Evolutionary conservation across 2,797 vertebrate species (phyloP).

Genomic region (Carapus acus): DNA sequence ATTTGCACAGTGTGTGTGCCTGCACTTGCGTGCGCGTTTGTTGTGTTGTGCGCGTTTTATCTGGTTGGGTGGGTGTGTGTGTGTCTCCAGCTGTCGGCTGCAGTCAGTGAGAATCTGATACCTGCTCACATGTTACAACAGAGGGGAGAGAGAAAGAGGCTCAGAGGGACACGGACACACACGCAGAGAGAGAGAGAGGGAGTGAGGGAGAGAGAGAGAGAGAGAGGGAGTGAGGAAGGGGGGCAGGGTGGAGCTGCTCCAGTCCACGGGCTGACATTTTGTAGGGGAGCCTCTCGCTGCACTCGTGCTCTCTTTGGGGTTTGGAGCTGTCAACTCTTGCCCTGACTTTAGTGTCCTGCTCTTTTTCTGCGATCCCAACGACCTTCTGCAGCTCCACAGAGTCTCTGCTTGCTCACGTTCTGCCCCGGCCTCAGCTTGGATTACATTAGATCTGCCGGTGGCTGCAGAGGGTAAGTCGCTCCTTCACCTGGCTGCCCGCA

Average conservation of each 20-base stretch:
- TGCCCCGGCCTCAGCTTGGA: constrained; percentile 12
- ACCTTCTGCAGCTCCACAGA: neutral
- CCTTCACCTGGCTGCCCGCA: neutral
- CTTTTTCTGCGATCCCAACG: too few species aligned
- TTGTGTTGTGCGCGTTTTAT: too few species aligned
- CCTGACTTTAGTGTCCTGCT: neutral
- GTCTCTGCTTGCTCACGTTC: neutral
- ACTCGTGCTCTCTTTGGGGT: constrained; percentile 11
- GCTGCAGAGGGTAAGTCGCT: constrained; percentile 28
- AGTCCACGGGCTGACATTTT: constrained; percentile 22
- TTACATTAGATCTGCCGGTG: constrained; percentile 15
- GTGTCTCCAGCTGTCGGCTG: constrained; percentile 30
- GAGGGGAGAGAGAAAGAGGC: neutral
- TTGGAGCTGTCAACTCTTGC: neutral
- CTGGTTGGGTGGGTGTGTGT: neutral
- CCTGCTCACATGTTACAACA: constrained; percentile 2
- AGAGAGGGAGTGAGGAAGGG: constrained; percentile 6
- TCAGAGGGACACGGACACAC: neutral
- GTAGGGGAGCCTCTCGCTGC: constrained; percentile 15
- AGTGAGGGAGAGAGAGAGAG: neutral
- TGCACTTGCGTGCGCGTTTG: too few species aligned
- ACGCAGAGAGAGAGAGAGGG: neutral
- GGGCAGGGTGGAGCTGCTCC: constrained; percentile 36
- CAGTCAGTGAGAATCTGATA: constrained; percentile 10
- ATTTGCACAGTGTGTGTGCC: too few species aligned